Percentiles rank a stretch among this genome's conserved stretches.
Conservation (phyloP, 2,888 invertebrate genomes). For the Caenorhabditis sp. region DNA sequence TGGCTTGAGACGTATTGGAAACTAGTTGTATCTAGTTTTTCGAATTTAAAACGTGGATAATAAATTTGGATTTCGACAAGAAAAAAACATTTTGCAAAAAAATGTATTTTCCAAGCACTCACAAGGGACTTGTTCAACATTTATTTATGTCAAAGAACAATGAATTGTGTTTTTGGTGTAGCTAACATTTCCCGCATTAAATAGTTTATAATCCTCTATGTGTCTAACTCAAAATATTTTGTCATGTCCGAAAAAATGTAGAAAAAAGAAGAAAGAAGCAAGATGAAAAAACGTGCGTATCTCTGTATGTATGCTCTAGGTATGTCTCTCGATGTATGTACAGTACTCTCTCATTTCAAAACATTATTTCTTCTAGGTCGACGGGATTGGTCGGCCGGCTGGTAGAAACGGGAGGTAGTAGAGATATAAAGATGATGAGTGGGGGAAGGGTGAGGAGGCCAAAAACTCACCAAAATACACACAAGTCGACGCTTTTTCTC, state of each 20-base stretch:
- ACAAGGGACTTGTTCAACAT: not conserved
- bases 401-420: not conserved
- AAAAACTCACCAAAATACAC: conserved; percentile 15
- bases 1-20: too few relatives aligned
- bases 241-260: too few relatives aligned
- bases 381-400: not conserved
- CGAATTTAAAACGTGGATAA: conserved; percentile 3
- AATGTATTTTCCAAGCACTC: not conserved
- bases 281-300: not conserved
- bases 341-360: not conserved
- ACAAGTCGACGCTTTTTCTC: not conserved
- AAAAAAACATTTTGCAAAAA: not conserved
- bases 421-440: conserved; percentile 1
- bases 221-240: too few relatives aligned
- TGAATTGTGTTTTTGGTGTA: too few relatives aligned
- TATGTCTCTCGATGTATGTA: not conserved
- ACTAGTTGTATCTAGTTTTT: too few relatives aligned
- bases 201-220: too few relatives aligned
- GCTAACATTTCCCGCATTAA: too few relatives aligned
- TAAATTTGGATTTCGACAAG: not conserved
- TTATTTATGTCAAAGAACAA: not conserved
- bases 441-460: not conserved
- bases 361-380: not conserved
- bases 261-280: too few relatives aligned
- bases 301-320: not conserved